These are phyloP conservation scores for Drosophila nigromelanica DNA, from an alignment of 1,140 invertebrate species.

Conservation along the genomic window DNA sequence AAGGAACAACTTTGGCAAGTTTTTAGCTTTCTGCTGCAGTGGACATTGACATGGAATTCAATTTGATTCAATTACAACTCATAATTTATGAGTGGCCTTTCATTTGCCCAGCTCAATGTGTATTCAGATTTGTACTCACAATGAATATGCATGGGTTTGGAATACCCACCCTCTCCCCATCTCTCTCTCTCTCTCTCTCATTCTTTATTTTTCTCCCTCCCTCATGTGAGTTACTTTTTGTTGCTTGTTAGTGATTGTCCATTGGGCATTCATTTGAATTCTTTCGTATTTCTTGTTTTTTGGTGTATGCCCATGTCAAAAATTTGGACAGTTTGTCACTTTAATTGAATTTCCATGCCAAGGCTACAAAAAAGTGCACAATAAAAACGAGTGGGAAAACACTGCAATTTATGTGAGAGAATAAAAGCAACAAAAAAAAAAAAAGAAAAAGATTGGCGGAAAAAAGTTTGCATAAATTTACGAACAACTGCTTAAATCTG, in stretches of 20 bases:
- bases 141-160: conserved; percentile 36
- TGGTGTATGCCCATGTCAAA: conserved; percentile 69
- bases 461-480: conserved; percentile 69
- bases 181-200: neutral
- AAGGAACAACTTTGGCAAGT: conserved; percentile 14
- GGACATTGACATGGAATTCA: conserved; percentile 9
- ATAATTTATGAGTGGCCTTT: conserved; percentile 54
- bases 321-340: conserved; percentile 81
- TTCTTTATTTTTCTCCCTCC: neutral
- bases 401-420: conserved; percentile 60
- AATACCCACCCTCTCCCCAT: neutral
- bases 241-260: conserved; percentile 64
- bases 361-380: conserved; percentile 43
- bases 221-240: conserved; percentile 41
- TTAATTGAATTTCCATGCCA: conserved; percentile 80
- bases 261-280: conserved; percentile 78
- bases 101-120: conserved; percentile 6
- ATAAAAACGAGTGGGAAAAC: conserved; percentile 31
- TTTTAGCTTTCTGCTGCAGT: conserved; percentile 5
- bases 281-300: conserved; percentile 33
- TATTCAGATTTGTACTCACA: conserved; percentile 22
- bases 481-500: conserved; percentile 65
- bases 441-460: conserved; percentile 29
- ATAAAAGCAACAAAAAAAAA: neutral
- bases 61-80: conserved; percentile 55